These are phyloP conservation scores for Lobophora halterata DNA, from an alignment of 2,888 invertebrate species.

Conservation along the genomic window DNA sequence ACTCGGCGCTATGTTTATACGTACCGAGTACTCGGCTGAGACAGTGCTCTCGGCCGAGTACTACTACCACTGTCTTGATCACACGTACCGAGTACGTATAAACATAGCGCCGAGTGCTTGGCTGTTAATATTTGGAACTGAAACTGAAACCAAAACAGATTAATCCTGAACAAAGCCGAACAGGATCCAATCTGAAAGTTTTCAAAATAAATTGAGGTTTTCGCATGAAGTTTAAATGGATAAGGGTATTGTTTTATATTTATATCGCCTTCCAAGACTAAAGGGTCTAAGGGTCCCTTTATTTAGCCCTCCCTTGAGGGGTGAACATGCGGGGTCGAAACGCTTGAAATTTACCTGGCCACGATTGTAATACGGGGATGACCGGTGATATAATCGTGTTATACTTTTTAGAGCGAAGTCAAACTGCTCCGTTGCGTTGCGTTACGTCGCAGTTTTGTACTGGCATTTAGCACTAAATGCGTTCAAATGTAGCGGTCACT, in stretches of 20 bases:
- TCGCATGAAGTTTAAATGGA: slow-evolving; percentile 51
- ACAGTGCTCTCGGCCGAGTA: too few species aligned
- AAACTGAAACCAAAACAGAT: slow-evolving; percentile 18
- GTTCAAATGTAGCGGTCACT: too few species aligned
- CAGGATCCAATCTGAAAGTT: slow-evolving; percentile 46
- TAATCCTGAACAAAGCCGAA: slow-evolving; percentile 38
- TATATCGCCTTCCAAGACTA: slow-evolving; percentile 52
- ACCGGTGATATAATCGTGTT: slow-evolving; percentile 9
- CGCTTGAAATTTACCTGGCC: slow-evolving; percentile 42
- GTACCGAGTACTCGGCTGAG: too few species aligned
- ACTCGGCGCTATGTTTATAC: too few species aligned
- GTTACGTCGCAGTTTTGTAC: too few species aligned
- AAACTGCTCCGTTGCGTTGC: too few species aligned
- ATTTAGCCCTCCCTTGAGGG: slow-evolving; percentile 49
- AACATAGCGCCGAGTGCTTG: too few species aligned
- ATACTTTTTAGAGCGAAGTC: too few species aligned
- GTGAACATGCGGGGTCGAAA: slow-evolving; percentile 38
- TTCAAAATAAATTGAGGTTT: slow-evolving; percentile 46
- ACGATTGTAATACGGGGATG: slow-evolving; percentile 32
- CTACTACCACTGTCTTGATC: too few species aligned
- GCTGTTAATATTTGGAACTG: too few species aligned
- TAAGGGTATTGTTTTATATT: slow-evolving; percentile 59
- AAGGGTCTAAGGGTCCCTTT: slow-evolving; percentile 50
- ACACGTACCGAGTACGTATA: too few species aligned
- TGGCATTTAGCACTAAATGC: too few species aligned